phyloP scores from a whole-genome alignment of 2,888 invertebrate species.

The Anoncus sp. region DNA sequence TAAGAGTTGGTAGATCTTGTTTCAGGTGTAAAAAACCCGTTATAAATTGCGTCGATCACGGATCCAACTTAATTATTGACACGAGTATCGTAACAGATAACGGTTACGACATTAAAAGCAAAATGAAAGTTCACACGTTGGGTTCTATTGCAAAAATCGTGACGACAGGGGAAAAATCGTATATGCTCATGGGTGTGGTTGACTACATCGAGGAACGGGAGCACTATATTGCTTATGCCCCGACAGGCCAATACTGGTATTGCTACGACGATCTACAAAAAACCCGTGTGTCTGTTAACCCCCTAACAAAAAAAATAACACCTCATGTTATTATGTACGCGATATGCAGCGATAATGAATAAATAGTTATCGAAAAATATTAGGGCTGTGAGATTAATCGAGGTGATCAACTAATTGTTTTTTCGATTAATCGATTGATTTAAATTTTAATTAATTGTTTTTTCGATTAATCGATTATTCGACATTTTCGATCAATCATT shows the following conservation, averaged over 20 bases:
- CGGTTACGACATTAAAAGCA: background rate
- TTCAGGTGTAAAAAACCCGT: background rate
- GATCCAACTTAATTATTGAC: conserved; percentile 2
- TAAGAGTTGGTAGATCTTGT: background rate
- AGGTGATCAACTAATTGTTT: no score
- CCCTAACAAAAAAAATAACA: background rate
- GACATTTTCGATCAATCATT: no score
- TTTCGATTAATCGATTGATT: no score
- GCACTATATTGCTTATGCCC: conserved; percentile 1
- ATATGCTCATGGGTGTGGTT: conserved; percentile 26
- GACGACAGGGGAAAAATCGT: conserved; percentile 1
- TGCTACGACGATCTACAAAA: background rate
- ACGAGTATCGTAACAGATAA: conserved; percentile 8
- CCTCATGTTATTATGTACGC: background rate
- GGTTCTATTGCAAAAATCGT: conserved; percentile 18
- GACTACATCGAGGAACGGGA: background rate
- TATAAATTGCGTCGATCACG: background rate
- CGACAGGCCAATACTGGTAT: background rate
- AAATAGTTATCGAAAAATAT: no score
- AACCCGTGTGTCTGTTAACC: background rate
- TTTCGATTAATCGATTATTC: no score
- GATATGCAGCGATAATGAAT: background rate
- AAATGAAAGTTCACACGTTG: conserved; percentile 4
- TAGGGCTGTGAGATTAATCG: no score
- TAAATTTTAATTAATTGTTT: no score